Conservation (phyloP, 2,113 vertebrate genomes). For the Dendropsophus ebraccatus region DNA sequence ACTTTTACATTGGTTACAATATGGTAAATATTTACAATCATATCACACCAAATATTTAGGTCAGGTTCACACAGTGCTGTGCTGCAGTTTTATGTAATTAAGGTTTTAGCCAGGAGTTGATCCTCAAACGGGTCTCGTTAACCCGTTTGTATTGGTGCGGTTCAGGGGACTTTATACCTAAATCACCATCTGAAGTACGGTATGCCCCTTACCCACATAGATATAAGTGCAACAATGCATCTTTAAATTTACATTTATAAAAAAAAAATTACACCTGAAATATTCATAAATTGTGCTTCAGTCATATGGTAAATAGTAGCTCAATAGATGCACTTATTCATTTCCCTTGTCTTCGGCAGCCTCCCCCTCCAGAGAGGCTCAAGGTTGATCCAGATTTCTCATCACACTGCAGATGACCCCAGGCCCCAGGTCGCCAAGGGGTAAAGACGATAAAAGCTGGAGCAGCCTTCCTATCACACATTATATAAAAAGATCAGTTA, state of each 20-base stretch:
- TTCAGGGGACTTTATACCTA: neutral
- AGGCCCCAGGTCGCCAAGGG: conserved; percentile 47
- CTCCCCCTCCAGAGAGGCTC: conserved; percentile 27
- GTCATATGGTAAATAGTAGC: neutral
- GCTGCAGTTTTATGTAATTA: neutral
- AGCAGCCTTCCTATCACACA: conserved; percentile 25
- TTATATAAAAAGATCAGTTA: conserved; percentile 40
- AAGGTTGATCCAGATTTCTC: conserved; percentile 42
- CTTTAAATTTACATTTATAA: neutral
- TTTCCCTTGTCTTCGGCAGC: neutral
- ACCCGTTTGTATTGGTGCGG: neutral
- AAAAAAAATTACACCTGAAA: neutral
- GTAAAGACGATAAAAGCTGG: conserved; percentile 41
- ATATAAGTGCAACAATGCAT: neutral
- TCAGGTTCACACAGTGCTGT: neutral
- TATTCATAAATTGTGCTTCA: neutral
- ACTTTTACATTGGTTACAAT: neutral
- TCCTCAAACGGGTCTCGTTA: no score
- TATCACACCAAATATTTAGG: neutral
- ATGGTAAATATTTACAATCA: neutral
- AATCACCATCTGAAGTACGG: neutral
- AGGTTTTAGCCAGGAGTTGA: no score
- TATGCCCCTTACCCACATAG: neutral
- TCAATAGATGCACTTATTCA: neutral
- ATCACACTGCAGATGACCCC: conserved; percentile 52